phyloP scores from a whole-genome alignment of 35 echinoderm and acorn worm genomes.

The Ophiothrix spiculata region DNA sequence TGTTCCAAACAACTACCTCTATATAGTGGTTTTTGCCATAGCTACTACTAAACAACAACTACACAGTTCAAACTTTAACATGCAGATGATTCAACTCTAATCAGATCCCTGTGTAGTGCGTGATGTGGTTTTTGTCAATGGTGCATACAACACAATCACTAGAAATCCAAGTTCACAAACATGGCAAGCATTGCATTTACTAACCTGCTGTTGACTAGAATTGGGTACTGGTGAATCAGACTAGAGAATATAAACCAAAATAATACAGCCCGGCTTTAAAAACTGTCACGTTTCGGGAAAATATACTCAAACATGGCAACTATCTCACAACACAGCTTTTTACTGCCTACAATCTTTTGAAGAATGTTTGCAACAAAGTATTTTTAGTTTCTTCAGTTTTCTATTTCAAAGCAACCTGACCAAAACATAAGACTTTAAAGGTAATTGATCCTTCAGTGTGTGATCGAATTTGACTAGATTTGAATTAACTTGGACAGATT shows the following conservation, averaged over 20 bases:
- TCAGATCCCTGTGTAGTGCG: not conserved
- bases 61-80: not conserved
- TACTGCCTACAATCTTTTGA: too few relatives aligned
- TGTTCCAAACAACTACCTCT: not conserved
- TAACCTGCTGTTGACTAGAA: not conserved
- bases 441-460: too few relatives aligned
- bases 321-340: too few relatives aligned
- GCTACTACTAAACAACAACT: conserved; percentile 9
- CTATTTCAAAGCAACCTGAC: too few relatives aligned
- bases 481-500: too few relatives aligned
- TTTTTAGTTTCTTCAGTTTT: too few relatives aligned
- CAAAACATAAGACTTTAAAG: too few relatives aligned
- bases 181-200: not conserved
- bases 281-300: not conserved
- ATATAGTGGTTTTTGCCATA: not conserved
- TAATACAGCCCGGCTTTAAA: not conserved
- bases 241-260: not conserved
- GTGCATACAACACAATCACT: not conserved
- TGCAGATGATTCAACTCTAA: not conserved
- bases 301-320: too few relatives aligned
- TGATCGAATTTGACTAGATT: too few relatives aligned
- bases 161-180: conserved; percentile 15
- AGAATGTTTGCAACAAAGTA: too few relatives aligned
- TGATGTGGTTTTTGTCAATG: not conserved
- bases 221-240: conserved; percentile 1